These are phyloP conservation scores for Metridium senile DNA, from an alignment of 92 coral and sea anemone genomes.

Conservation along the genomic window DNA sequence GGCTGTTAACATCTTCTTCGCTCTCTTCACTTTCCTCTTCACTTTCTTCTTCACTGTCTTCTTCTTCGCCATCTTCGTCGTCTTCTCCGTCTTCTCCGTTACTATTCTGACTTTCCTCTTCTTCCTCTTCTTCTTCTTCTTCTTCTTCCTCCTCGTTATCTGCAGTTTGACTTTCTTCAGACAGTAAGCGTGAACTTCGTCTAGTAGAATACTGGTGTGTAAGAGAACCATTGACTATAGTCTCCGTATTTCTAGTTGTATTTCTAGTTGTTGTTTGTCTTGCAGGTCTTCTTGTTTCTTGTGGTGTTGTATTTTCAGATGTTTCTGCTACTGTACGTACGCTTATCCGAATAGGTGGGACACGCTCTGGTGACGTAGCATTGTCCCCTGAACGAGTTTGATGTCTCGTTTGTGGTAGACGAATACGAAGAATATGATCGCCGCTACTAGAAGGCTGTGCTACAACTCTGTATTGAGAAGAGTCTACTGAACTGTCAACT, in stretches of 20 bases:
- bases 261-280: slow-evolving; percentile 20
- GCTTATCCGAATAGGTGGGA: slow-evolving; percentile 33
- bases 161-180: slow-evolving; percentile 51
- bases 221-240: slow-evolving; percentile 42
- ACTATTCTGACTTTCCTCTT: slow-evolving; percentile 49
- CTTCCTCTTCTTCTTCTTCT: slow-evolving; percentile 57
- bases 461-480: slow-evolving; percentile 29
- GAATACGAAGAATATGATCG: slow-evolving; percentile 25
- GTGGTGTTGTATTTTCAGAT: slow-evolving; percentile 25
- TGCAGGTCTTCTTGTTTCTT: slow-evolving; percentile 50
- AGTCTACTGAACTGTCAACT: slow-evolving; percentile 21
- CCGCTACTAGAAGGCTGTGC: slow-evolving; percentile 21
- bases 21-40: slow-evolving; percentile 79
- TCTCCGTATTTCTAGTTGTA: slow-evolving; percentile 36
- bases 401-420: slow-evolving; percentile 31
- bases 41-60: slow-evolving; percentile 69
- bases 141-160: slow-evolving; percentile 67
- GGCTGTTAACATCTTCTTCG: slow-evolving; percentile 43
- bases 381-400: background rate
- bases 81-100: slow-evolving; percentile 50
- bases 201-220: slow-evolving; percentile 90
- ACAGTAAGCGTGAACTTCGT: slow-evolving; percentile 56
- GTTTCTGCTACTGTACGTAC: slow-evolving; percentile 43
- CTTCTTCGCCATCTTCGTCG: slow-evolving; percentile 63
- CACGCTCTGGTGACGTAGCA: slow-evolving; percentile 13